Evolutionary conservation across 1,140 invertebrate species (phyloP), one percentile per base, ranked within the genome.

Genomic region (Tetragonula clypearis): DNA sequence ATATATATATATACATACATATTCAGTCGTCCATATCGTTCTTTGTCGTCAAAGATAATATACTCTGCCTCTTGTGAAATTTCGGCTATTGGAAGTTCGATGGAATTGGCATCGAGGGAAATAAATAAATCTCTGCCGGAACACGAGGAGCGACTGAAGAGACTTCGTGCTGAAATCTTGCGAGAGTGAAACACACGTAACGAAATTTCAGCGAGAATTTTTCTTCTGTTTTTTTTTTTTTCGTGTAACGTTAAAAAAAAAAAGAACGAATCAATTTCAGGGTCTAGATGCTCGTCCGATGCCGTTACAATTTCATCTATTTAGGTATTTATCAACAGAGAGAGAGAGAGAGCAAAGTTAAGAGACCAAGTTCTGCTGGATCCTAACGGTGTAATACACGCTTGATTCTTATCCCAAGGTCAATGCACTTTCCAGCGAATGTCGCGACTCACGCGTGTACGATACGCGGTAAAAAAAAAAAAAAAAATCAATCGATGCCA

Each of bases 351-450:
- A 26, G n/a, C n/a, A 15, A 15, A 65, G 6, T 49, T 49, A 26
- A 23, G 19, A 53, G 55, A 3, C 15, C 30, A 56, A 53, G 12
- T 53, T 23, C 23, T 2, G 49, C 35, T 80, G 66, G 23, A 41
- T 35, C 8, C 41, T 73, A 74, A 60, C 69, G 79, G 79, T 65
- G 26, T 23, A 60, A 30, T 41, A n/a, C 72, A 30, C 56, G 41
- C 72, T 82, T 49, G 74, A 53, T 19, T 58, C 41, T 74, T 82
- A 82, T 82, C 79, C 19, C 17, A 65, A 74, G 79, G 26, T 82
- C 79, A 71, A 74, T 65, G 79, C 56, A 74, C 79, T 49, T 35
- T 6, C 71, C 71, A 23, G 35, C 60, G 30, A 82, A 72, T 65
- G 71, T 74, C 79, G 79, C 41, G 62, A 23, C 26, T n/a, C 41